A percentile compares a stretch with the other conserved stretches of the same genome.
Evolutionary conservation across 2,113 vertebrate species (phyloP).

Genomic region (Cranoglanis bouderius): DNA sequence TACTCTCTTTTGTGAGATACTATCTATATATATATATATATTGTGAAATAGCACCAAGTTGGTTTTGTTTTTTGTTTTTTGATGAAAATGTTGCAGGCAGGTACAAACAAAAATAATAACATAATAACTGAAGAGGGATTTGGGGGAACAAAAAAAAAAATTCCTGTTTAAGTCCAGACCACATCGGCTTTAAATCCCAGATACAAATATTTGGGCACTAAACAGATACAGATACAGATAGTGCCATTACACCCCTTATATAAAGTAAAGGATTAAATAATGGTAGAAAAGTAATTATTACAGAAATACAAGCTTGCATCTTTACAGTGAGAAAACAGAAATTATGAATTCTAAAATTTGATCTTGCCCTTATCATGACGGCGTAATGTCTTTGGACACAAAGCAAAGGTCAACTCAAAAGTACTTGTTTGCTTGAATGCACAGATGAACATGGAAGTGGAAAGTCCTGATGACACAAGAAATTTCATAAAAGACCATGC

Average conservation of each 20-base stretch:
- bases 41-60: not conserved
- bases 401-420: constrained; percentile 48
- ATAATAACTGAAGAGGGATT: not conserved
- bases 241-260: not conserved
- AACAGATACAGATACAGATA: too few species aligned
- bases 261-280: not conserved
- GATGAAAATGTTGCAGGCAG: not conserved
- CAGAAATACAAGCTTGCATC: not conserved
- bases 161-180: not conserved
- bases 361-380: constrained; percentile 40
- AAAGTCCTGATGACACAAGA: constrained; percentile 15
- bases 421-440: constrained; percentile 27
- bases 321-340: not conserved
- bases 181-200: not conserved
- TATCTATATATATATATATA: too few species aligned
- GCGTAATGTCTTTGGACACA: constrained; percentile 44
- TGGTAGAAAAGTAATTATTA: not conserved
- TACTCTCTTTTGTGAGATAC: too few species aligned
- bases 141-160: not conserved
- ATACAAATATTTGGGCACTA: not conserved
- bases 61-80: not conserved
- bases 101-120: not conserved
- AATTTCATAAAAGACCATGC: not conserved
- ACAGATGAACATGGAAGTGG: constrained; percentile 1
- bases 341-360: constrained; percentile 9